Base-by-base conservation (phyloP, 2,888 invertebrate genomes). In the Plutella xylostella region DNA sequence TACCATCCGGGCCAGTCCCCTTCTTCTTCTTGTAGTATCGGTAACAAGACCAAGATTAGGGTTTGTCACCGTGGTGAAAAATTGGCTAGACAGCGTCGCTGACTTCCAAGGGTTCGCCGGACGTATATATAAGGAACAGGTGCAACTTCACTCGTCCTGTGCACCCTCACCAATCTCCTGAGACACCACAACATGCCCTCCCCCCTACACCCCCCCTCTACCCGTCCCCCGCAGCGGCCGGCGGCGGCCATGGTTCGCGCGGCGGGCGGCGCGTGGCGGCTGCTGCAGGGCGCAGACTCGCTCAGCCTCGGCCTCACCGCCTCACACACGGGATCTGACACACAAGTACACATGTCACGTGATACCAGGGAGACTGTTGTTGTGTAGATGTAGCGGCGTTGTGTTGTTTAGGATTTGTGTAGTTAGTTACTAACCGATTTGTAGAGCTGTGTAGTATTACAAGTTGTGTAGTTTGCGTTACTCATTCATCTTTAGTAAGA, bases 201-300 rank as follows among this genome's bases (percentile, higher is more conserved):
- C 14, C 17, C 37, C 43, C 43, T 46, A 21, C 35, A 21, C 25
- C 35, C 4, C 25, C 18, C 21, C 19, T 15, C 15, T 19, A 15
- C 30, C 30, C 4, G 3, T 17, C 17, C 17, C 40, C 14, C 15
- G n/a, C 83, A 92, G 92, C 89, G 88, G 73, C 90, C 91, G 64
- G 91, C 92, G 67, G 92, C 91, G 85, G 88, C 90, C 72, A 89
- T 91, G 84, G 92, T 92, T 63, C 87, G 92, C 71, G 90, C 92
- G 61, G 91, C 91, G 51, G 92, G 92, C 65, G 88, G 89, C 62
- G 89, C 91, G 64, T 91, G 90, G 86, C 88, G 92, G 52, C 88
- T 92, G 78, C 89, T 92, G 66, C 90, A 92, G 58, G 82, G 82
- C 68, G 92, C 92, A 55, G 91, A 92, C 85, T 89, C 89, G 70